phyloP scores from a whole-genome alignment of 2,797 vertebrate species.

The Enteromius viviparus region DNA sequence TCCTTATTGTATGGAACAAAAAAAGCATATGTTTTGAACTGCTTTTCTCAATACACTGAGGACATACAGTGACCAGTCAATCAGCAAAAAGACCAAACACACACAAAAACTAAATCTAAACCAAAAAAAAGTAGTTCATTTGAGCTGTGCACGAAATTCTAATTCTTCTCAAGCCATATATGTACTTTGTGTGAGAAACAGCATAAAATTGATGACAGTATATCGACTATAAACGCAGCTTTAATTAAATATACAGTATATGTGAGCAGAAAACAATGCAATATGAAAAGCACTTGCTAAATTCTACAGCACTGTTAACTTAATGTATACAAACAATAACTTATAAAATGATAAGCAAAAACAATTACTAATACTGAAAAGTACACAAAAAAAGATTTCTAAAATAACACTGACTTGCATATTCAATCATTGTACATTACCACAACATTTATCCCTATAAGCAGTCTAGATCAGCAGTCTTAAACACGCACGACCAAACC shows the following conservation, averaged over 20 bases:
- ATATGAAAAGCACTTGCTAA: not conserved
- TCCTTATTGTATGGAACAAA: not conserved
- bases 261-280: not conserved
- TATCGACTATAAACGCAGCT: not conserved
- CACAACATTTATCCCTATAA: not conserved
- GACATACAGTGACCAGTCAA: not conserved
- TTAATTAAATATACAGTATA: not conserved
- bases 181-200: not conserved
- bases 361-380: not conserved
- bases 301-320: not conserved
- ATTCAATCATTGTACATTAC: not conserved
- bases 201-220: not conserved
- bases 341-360: not conserved
- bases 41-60: not conserved
- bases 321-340: not conserved
- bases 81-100: not conserved
- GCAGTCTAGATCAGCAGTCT: too few species aligned
- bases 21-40: not conserved
- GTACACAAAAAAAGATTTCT: not conserved
- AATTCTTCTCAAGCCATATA: not conserved
- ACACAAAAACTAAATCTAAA: not conserved
- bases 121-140: not conserved
- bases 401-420: not conserved
- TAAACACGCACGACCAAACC: not conserved
- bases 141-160: not conserved